Evolutionary conservation across 2,888 invertebrate genomes (phyloP), one percentile per base, ranked within the genome.

Genomic region (Lasioglossum leucozonium): DNA sequence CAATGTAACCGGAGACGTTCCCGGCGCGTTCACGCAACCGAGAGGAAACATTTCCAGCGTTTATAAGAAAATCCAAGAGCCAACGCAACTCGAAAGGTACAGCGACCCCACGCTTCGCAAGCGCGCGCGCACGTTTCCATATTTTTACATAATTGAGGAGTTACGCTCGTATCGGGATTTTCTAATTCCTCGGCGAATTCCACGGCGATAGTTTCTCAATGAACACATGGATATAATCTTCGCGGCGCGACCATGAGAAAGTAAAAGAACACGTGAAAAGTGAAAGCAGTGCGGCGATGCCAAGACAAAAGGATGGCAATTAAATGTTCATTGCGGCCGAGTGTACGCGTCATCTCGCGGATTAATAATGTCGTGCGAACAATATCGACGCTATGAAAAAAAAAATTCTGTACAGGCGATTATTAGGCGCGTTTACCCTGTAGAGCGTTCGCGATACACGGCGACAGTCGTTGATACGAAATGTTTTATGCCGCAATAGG

Each of bases 221-320:
- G 82, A 89, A 87, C 82, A 87, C 82, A 85, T 76, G 85, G 62
- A 62, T 85, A 87, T 84, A 88, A 84, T 89, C 87, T 81, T 81
- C 73, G 47, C 77, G 80, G 88, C 88, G 87, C 90, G 90, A 90
- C 90, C 90, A 88, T 90, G 89, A 86, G 90, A 90, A 90, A 90
- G 89, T 85, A 85, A n/a, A n/a, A 84, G 86, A 81, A 84, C 84
- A 89, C 89, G 83, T 80, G 84, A 90, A 90, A 89, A 90, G 90
- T 90, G 90, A 90, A 88, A 90, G 89, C 84, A 89, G 89, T 85
- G 89, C 89, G 86, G 90, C 87, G 88, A 90, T 90, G 89, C 89
- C 82, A 89, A 72, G 86, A 83, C 82, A 78, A 81, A 80, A 69
- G 79, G 76, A 81, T 42, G 81, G 78, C 71, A 78, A 79, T 73